phyloP scores from a whole-genome alignment of 2,797 vertebrate species.

The Acropternis orthonyx region DNA sequence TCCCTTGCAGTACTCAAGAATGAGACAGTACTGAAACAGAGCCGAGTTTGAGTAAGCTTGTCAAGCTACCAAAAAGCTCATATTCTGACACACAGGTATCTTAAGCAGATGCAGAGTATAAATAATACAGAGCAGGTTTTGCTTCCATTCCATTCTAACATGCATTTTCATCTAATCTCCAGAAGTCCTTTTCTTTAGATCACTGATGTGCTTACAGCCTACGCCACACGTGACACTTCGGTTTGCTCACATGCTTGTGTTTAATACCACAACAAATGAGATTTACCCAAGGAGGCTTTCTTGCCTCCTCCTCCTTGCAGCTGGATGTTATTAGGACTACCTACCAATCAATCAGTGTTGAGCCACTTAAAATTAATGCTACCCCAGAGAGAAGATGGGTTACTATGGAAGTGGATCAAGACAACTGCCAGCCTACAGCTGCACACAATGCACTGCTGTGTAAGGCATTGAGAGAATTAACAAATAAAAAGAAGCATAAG shows the following conservation, averaged over 20 bases:
- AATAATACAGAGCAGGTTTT: background rate
- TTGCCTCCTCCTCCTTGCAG: background rate
- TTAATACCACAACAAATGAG: background rate
- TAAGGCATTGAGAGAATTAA: fast-evolving
- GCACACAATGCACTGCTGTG: background rate
- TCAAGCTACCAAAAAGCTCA: background rate
- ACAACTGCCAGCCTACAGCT: background rate
- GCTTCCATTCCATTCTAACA: background rate
- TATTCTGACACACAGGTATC: background rate
- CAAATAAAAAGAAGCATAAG: background rate
- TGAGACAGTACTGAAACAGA: background rate
- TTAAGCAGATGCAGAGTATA: background rate
- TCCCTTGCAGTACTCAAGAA: background rate
- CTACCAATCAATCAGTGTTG: background rate
- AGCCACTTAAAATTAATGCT: background rate
- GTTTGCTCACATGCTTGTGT: background rate
- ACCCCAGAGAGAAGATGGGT: background rate
- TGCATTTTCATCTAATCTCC: background rate
- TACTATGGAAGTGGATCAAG: background rate
- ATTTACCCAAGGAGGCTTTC: background rate
- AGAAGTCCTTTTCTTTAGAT: background rate
- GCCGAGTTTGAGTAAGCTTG: background rate
- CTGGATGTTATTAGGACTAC: no score
- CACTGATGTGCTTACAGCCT: background rate
- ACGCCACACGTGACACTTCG: background rate